A percentile compares a stretch with the other conserved stretches of the same genome.
phyloP scores from a whole-genome alignment of 1,140 invertebrate species.

The Eurosta solidaginis region DNA sequence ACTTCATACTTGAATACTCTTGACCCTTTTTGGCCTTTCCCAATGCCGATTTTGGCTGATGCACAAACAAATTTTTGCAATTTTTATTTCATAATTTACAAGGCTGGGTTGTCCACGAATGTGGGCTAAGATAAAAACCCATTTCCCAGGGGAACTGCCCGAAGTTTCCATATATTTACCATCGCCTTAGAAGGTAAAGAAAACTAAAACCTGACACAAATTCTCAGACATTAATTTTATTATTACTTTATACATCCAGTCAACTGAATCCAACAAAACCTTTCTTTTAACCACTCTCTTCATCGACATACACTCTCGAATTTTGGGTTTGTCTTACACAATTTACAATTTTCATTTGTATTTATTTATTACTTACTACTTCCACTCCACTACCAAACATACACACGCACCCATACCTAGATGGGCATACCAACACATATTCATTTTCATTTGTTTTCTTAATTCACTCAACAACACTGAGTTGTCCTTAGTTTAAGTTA shows the following conservation, averaged over 20 bases:
- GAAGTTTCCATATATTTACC: too few relatives aligned
- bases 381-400: background rate
- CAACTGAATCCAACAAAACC: background rate
- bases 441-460: constrained; percentile 5
- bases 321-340: background rate
- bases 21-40: too few relatives aligned
- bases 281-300: background rate
- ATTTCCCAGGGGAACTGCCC: too few relatives aligned
- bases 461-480: constrained; percentile 3
- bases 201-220: background rate
- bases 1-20: too few relatives aligned
- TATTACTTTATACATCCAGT: background rate
- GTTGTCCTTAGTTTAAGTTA: background rate
- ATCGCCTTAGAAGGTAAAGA: too few relatives aligned
- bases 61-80: too few relatives aligned
- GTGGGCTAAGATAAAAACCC: too few relatives aligned
- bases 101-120: too few relatives aligned
- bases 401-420: background rate
- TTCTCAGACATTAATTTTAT: constrained; percentile 22
- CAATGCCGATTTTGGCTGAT: too few relatives aligned
- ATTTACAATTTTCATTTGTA: constrained; percentile 14
- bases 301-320: too few relatives aligned
- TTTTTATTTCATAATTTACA: too few relatives aligned
- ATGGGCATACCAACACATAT: background rate
- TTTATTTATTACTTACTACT: constrained; percentile 18